Percentiles rank a stretch among this genome's conserved stretches.
Conservation (phyloP, 2,797 vertebrate species). For the Notamacropus eugenii region DNA sequence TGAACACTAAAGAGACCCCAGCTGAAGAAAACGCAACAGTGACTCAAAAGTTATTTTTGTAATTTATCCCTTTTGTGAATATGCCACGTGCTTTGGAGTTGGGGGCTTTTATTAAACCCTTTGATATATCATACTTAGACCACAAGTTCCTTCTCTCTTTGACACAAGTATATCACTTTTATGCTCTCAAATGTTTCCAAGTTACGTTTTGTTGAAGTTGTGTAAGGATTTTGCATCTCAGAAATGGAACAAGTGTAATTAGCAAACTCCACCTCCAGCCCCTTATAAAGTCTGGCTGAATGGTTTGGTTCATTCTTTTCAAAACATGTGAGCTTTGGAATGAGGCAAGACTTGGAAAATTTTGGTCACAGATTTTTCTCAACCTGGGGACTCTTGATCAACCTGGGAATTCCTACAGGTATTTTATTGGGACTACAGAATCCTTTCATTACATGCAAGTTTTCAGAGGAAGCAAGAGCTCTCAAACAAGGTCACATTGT, state of each 20-base stretch:
- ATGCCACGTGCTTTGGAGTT: background rate
- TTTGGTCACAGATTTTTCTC: conserved; percentile 53
- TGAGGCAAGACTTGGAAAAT: conserved; percentile 53
- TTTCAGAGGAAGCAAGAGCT: conserved; percentile 38
- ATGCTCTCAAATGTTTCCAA: background rate
- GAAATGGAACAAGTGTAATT: conserved; percentile 34
- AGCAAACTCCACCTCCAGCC: conserved; percentile 22
- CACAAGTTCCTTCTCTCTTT: background rate
- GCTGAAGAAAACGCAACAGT: background rate
- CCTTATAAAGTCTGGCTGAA: conserved; percentile 21
- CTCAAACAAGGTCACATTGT: conserved; percentile 18
- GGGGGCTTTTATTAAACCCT: background rate
- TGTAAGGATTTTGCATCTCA: background rate
- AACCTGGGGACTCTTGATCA: conserved; percentile 37
- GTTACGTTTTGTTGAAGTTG: background rate
- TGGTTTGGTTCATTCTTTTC: conserved; percentile 44
- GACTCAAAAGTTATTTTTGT: background rate
- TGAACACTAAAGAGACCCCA: background rate
- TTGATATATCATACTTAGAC: background rate
- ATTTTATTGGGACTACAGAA: conserved; percentile 51
- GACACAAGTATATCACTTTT: background rate
- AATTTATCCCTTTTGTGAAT: background rate
- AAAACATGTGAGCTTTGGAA: conserved; percentile 29
- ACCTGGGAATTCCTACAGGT: conserved; percentile 40
- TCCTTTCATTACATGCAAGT: conserved; percentile 38